phyloP scores from a whole-genome alignment of 2,797 vertebrate genomes.

The Limnodromus scolopaceus region DNA sequence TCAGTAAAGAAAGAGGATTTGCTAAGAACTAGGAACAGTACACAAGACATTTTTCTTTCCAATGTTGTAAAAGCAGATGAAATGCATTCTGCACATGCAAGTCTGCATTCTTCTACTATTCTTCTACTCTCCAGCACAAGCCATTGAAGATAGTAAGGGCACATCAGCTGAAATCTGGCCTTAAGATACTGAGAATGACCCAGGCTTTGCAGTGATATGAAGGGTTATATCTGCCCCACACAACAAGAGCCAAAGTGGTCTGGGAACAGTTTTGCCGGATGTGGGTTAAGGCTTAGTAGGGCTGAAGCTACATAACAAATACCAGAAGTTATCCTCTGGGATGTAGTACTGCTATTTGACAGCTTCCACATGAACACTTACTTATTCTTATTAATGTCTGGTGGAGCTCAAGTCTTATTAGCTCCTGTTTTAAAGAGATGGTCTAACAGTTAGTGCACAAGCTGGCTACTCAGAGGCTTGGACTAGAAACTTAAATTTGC shows the following conservation, averaged over 20 bases:
- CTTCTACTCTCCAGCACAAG: not conserved
- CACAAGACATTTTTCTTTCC: not conserved
- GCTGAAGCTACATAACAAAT: not conserved
- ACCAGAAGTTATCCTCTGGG: not conserved
- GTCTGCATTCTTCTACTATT: too few species aligned
- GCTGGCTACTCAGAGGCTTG: not conserved
- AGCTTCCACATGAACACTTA: not conserved
- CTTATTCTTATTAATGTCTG: not conserved
- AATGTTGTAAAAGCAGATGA: not conserved
- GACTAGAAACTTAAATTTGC: not conserved
- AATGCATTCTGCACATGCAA: not conserved
- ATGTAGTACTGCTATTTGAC: not conserved
- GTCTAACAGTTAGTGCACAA: not conserved
- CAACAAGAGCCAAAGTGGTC: not conserved
- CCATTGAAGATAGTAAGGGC: not conserved
- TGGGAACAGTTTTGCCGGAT: not conserved
- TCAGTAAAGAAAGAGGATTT: not conserved
- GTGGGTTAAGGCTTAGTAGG: not conserved
- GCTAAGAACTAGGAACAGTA: not conserved
- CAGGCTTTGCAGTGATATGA: not conserved
- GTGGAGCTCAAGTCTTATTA: not conserved
- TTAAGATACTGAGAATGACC: not conserved
- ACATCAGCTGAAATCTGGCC: not conserved
- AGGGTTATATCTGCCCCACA: not conserved
- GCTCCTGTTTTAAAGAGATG: not conserved